A percentile compares a stretch with the other conserved stretches of the same genome.
phyloP scores from a whole-genome alignment of 2,797 vertebrate species.

The Lepus oiostolus region DNA sequence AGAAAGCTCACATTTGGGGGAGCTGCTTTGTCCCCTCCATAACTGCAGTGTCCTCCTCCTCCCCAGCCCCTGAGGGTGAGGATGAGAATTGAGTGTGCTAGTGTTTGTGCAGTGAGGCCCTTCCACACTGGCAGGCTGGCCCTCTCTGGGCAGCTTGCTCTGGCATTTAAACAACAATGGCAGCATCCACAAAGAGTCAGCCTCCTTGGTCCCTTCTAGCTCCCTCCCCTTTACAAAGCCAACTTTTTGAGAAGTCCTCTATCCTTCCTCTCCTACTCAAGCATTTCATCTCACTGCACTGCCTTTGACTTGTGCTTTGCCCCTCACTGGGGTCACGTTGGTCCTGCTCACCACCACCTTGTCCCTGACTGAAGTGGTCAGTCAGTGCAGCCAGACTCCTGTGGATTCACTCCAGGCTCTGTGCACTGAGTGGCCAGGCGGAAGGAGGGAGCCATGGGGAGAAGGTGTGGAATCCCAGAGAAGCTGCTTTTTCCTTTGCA shows the following conservation, averaged over 20 bases:
- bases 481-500: not conserved
- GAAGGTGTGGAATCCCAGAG: not conserved
- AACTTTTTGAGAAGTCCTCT: not conserved
- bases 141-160: not conserved
- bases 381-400: not conserved
- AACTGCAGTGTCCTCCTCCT: not conserved
- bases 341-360: not conserved
- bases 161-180: not conserved
- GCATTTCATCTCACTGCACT: not conserved
- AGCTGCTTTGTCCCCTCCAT: not conserved
- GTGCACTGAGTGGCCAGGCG: not conserved
- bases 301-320: not conserved
- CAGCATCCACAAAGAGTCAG: not conserved
- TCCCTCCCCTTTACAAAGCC: not conserved
- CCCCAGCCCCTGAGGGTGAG: not conserved
- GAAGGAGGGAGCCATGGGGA: not conserved
- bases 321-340: not conserved
- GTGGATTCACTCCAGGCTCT: not conserved
- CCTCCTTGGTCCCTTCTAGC: not conserved
- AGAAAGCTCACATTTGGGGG: not conserved
- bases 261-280: not conserved
- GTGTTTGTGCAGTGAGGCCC: not conserved
- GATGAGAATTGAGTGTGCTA: not conserved
- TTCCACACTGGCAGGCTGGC: not conserved
- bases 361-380: not conserved